Evolutionary conservation across 2,113 vertebrate species (phyloP), one percentile per base, ranked within the genome.

Genomic region (Xerus inauris): DNA sequence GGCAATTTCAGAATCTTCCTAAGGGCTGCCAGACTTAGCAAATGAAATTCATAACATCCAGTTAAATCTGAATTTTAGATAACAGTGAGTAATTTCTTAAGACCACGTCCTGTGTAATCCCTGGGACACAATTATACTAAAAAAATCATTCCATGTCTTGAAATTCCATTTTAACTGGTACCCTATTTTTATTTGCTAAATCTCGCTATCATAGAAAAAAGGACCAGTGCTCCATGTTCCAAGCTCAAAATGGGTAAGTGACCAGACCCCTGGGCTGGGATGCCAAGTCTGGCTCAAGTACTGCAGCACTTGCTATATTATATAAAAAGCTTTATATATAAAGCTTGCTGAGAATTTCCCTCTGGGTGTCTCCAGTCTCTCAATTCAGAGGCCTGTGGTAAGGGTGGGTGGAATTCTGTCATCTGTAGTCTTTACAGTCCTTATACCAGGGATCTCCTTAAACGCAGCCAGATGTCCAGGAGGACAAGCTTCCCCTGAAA

Each of bases 1-100:
- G 49, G 40, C 14, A 80, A 88, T 73, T 82, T 49, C 51, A 84
- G 24, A 91, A 94, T 49, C 49, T 85, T 10, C 45, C 20, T 42
- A 9, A 75, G 4, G 13, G 30, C 20, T 87, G n/a, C 59, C 30
- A 93, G 76, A 86, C 30, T 80, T 26, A 77, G 51, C 49, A 86
- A 87, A 76, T 30, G 24, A 62, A 90, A 94, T n/a, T 69, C 59
- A 71, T 26, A 54, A 49, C 3, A 83, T n/a, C 30, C 62, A 72
- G 79, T 80, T 91, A 86, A 65, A 83, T 76, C 35, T 85, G n/a
- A 71, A 73, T 89, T 92, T 73, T 64, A 89, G 30, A 77, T 59
- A 40, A 40, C 1, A 32, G 26, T 42, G 38, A 67, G 26, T 42
- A 59, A 42, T 71, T 72, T 76, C 51, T 94, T 76, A 76, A 26